Percentiles rank a stretch among this genome's conserved stretches.
Evolutionary conservation across 2,113 vertebrate genomes (phyloP).

Genomic region (Gymnogyps californianus): DNA sequence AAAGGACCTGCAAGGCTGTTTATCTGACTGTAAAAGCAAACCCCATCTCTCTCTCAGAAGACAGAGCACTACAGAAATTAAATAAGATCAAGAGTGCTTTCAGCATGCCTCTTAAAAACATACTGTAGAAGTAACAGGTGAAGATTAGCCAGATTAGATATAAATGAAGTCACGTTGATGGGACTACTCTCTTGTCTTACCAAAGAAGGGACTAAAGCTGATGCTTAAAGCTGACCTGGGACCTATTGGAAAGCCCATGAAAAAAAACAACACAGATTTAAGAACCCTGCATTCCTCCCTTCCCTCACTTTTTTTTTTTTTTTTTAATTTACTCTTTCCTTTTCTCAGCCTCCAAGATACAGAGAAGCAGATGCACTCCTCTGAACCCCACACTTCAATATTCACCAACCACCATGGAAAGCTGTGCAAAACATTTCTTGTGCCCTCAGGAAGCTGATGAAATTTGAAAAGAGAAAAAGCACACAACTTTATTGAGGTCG

Average conservation of each 20-base stretch:
- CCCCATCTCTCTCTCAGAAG: not conserved
- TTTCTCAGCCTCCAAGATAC: not conserved
- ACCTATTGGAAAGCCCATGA: not conserved
- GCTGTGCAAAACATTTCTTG: not conserved
- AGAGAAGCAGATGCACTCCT: not conserved
- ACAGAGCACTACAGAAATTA: not conserved
- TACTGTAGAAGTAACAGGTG: not conserved
- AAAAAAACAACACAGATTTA: not conserved
- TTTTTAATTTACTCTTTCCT: not conserved
- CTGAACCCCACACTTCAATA: not conserved
- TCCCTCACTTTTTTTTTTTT: not conserved
- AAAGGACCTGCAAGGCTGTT: not conserved
- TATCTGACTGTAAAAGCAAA: not conserved
- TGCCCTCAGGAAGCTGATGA: conserved; percentile 3
- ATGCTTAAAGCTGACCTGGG: not conserved
- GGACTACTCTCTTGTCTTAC: not conserved
- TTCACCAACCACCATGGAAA: not conserved
- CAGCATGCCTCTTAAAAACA: not conserved
- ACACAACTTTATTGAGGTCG: conserved; percentile 64
- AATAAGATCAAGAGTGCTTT: not conserved
- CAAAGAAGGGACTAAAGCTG: not conserved
- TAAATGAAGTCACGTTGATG: not conserved
- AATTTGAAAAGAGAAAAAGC: not conserved
- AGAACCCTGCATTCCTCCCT: not conserved
- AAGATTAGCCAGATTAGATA: not conserved